Conservation (phyloP, 2,888 invertebrate genomes). For the Hypomecis atomaria region DNA sequence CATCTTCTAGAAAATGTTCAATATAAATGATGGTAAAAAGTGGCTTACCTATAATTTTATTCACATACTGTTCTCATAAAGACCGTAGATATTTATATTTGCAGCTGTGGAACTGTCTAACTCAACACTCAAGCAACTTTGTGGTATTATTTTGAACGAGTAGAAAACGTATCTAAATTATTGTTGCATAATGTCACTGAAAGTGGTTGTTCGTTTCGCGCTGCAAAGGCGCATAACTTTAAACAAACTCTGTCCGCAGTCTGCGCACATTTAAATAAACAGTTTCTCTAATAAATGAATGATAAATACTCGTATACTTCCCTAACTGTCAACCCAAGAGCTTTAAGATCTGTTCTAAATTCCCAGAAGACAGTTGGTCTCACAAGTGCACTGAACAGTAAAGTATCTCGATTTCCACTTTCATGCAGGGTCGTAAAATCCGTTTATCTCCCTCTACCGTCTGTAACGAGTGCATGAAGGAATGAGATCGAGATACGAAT, state of each 20-base stretch:
- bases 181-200: background rate
- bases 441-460: conserved; percentile 50
- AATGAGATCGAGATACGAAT: conserved; percentile 48
- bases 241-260: conserved; percentile 8
- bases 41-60: too few species aligned
- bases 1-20: too few species aligned
- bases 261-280: conserved; percentile 20
- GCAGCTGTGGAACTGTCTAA: too few species aligned
- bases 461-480: conserved; percentile 46
- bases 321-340: conserved; percentile 46
- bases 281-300: conserved; percentile 27
- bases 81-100: too few species aligned
- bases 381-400: conserved; percentile 64
- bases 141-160: background rate
- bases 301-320: conserved; percentile 35
- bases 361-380: conserved; percentile 53
- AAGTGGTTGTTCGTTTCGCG: conserved; percentile 7
- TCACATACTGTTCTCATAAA: too few species aligned
- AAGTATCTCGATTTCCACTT: conserved; percentile 64
- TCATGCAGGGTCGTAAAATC: conserved; percentile 58
- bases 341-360: conserved; percentile 46
- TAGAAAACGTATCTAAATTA: background rate
- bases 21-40: too few species aligned
- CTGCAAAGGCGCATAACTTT: conserved; percentile 7
- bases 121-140: too few species aligned